phyloP scores from a whole-genome alignment of 1,140 invertebrate species.

The Eurosta solidaginis region DNA sequence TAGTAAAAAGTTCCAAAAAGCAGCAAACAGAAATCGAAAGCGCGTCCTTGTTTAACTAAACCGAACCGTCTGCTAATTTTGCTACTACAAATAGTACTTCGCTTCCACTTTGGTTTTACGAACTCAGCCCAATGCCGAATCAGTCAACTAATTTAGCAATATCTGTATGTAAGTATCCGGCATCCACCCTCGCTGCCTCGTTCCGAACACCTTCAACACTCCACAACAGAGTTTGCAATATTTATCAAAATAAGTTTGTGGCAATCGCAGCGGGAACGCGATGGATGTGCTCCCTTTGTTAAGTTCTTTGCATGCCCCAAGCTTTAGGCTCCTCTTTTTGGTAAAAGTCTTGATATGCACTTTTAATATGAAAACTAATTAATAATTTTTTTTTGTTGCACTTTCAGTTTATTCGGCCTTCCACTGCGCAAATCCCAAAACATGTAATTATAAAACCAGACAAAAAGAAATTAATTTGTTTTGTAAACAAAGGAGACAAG shows the following conservation, averaged over 20 bases:
- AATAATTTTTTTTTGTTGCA: not conserved
- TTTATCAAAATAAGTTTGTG: not conserved
- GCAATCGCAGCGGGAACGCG: no score
- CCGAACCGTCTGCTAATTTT: not conserved
- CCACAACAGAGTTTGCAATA: not conserved
- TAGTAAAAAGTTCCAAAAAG: not conserved
- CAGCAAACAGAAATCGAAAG: conserved; percentile 9
- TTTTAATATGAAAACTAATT: not conserved
- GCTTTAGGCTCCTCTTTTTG: not conserved
- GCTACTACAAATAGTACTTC: not conserved
- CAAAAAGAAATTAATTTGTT: not conserved
- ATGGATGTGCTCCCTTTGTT: no score
- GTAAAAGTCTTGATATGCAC: no score
- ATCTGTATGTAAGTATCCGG: not conserved
- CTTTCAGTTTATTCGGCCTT: not conserved
- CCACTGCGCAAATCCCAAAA: conserved; percentile 17
- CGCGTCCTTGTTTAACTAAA: not conserved
- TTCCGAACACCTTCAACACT: not conserved
- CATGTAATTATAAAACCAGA: not conserved
- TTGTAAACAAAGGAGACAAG: conserved; percentile 3
- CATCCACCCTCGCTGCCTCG: not conserved
- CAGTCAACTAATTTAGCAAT: not conserved
- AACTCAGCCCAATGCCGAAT: not conserved
- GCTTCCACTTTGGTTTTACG: not conserved
- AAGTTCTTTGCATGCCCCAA: not conserved